These are phyloP conservation scores for Caenorhabditis elegans DNA, from an alignment of 1,140 invertebrate genomes.

Conservation along the genomic window WBcel235 BX284604.4:15820001-15820500, in stretches of 20 bases:
- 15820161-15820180: conserved; percentile 62
- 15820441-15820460: too few relatives aligned
- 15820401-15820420: too few relatives aligned
- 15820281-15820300: too few relatives aligned
- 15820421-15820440: too few relatives aligned
- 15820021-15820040: background rate
- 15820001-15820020: background rate
- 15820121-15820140: conserved; percentile 42
- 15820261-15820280: background rate
- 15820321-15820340: too few relatives aligned
- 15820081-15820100: background rate
- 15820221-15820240: conserved; percentile 65
- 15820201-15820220: conserved; percentile 63
- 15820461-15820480: too few relatives aligned
- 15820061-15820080: background rate
- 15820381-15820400: too few relatives aligned
- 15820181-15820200: conserved; percentile 60
- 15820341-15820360: too few relatives aligned
- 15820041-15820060: background rate
- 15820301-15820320: too few relatives aligned
- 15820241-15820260: background rate
- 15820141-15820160: conserved; percentile 60
- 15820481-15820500: too few relatives aligned
- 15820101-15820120: conserved; percentile 47
- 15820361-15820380: too few relatives aligned